phyloP scores from a whole-genome alignment of 2,888 invertebrate species.

The Hypomecis punctinalis region DNA sequence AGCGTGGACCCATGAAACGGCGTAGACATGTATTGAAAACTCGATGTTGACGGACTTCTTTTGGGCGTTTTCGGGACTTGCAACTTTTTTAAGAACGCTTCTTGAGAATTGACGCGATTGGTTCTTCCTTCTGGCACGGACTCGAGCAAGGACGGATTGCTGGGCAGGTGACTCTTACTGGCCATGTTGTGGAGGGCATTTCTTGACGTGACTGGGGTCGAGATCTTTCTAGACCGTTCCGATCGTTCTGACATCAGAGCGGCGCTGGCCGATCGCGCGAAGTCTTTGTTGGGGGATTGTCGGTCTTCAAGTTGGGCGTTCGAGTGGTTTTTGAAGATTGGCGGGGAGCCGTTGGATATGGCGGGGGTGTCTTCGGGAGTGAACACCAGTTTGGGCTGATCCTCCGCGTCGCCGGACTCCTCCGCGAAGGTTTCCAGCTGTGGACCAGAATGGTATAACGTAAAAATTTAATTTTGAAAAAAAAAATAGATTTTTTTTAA shows the following conservation, averaged over 20 bases:
- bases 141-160: conserved; percentile 86
- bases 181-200: conserved; percentile 85
- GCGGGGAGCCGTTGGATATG: conserved; percentile 72
- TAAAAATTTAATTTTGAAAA: too few relatives aligned
- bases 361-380: conserved; percentile 62
- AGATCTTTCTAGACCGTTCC: conserved; percentile 68
- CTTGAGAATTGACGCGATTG: conserved; percentile 68
- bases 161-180: conserved; percentile 86
- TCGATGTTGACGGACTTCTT: conserved; percentile 91
- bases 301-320: conserved; percentile 59
- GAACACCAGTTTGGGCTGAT: conserved; percentile 63
- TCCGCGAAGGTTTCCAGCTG: conserved; percentile 74
- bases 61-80: conserved; percentile 82
- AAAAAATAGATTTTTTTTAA: too few relatives aligned
- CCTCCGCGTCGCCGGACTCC: conserved; percentile 62
- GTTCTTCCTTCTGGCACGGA: conserved; percentile 88
- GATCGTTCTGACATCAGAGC: conserved; percentile 86
- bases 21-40: conserved; percentile 93
- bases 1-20: conserved; percentile 94
- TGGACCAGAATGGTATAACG: conserved; percentile 28
- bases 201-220: conserved; percentile 65
- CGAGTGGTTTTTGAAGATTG: conserved; percentile 64
- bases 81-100: conserved; percentile 72
- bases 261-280: conserved; percentile 89
- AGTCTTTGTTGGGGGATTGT: conserved; percentile 60